A percentile compares a stretch with the other conserved stretches of the same genome.
These are phyloP conservation scores for Hydra vulgaris DNA, from an alignment of 30 jellyfish, hydroid and myxozoan genomes.

Conservation along the genomic window DNA sequence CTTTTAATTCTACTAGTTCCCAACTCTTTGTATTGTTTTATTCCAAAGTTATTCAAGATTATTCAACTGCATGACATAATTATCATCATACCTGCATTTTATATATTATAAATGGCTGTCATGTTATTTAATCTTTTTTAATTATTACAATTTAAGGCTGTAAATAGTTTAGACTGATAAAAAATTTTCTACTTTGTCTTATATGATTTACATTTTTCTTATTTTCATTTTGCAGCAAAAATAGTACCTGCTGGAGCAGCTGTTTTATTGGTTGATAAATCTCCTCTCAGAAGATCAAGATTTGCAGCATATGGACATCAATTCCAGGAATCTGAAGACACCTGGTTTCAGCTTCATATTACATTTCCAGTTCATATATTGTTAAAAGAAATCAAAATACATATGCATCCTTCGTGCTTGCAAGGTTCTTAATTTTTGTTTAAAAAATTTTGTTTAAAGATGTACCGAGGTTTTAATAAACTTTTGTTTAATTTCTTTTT, in stretches of 20 bases:
- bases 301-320: conserved; percentile 84
- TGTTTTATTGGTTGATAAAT: conserved; percentile 41
- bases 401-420: conserved; percentile 35
- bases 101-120: too few relatives aligned
- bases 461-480: not conserved
- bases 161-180: too few relatives aligned
- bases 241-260: conserved; percentile 64
- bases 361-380: conserved; percentile 54
- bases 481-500: not conserved
- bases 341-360: conserved; percentile 51
- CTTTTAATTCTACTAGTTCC: too few relatives aligned
- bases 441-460: not conserved
- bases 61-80: too few relatives aligned
- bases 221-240: conserved; percentile 58
- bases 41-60: too few relatives aligned
- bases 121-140: too few relatives aligned
- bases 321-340: conserved; percentile 29
- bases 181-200: too few relatives aligned
- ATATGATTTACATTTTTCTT: too few relatives aligned
- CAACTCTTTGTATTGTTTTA: too few relatives aligned
- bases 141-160: too few relatives aligned
- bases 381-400: conserved; percentile 40
- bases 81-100: too few relatives aligned
- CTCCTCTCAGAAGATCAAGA: conserved; percentile 59
- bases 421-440: not conserved